Percentiles rank a stretch among this genome's conserved stretches.
phyloP scores from a whole-genome alignment of 2,797 vertebrate species.

The Sebastes iracundus region DNA sequence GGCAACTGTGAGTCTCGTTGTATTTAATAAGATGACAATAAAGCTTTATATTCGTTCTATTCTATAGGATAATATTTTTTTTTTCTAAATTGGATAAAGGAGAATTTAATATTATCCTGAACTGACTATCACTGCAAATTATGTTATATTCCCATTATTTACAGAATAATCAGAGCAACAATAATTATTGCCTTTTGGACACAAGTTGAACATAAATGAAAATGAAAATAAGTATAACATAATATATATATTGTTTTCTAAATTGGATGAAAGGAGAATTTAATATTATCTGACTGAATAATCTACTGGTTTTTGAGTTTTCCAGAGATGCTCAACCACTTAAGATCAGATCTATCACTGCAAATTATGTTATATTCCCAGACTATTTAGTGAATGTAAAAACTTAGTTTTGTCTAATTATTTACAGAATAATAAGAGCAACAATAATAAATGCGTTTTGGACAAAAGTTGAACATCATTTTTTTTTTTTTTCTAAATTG shows the following conservation, averaged over 20 bases:
- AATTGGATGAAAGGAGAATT: neutral
- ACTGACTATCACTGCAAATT: too few species aligned
- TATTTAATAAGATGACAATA: too few species aligned
- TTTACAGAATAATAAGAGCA: too few species aligned
- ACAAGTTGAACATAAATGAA: neutral
- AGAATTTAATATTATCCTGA: too few species aligned
- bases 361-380: neutral
- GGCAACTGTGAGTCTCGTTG: too few species aligned
- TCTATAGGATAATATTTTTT: fast-evolving
- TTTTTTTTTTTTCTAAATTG: too few species aligned
- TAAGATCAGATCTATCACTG: neutral
- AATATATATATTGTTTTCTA: neutral
- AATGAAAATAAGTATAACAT: neutral
- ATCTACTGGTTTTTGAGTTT: neutral
- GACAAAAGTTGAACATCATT: fast-evolving
- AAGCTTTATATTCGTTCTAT: too few species aligned
- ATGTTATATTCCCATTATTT: neutral
- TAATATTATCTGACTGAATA: neutral
- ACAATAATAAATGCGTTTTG: too few species aligned
- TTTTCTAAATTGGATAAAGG: too few species aligned
- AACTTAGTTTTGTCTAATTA: too few species aligned
- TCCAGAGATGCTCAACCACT: neutral
- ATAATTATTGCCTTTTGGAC: neutral
- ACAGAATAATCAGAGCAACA: neutral
- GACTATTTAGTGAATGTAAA: too few species aligned